Evolutionary conservation across 1,140 invertebrate species (phyloP).

Genomic region (Hycleus phaleratus): DNA sequence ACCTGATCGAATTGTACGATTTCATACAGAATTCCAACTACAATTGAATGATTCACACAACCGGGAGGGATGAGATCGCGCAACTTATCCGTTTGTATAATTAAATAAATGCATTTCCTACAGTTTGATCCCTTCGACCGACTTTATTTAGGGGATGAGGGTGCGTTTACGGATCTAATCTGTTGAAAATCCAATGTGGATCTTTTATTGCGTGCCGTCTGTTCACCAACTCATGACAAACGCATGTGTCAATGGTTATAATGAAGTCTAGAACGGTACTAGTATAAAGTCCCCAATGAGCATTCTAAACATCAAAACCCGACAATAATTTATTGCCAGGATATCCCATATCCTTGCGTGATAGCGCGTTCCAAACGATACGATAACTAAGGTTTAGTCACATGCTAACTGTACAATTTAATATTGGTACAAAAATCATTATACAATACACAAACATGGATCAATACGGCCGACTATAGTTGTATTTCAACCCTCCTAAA

Average conservation of each 20-base stretch:
- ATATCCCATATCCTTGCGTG: slow-evolving; percentile 32
- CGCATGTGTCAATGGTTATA: slow-evolving; percentile 30
- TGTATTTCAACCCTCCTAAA: background rate
- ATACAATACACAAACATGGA: background rate
- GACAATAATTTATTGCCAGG: slow-evolving; percentile 31
- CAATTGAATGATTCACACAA: background rate
- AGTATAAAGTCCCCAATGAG: slow-evolving; percentile 9
- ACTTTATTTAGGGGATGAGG: background rate
- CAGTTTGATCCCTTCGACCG: slow-evolving; percentile 10
- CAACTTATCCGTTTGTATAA: slow-evolving; percentile 21
- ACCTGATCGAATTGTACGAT: too few relatives aligned
- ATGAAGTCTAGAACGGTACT: slow-evolving; percentile 25
- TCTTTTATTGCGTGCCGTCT: slow-evolving; percentile 26
- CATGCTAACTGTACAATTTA: slow-evolving; percentile 11
- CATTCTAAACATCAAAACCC: slow-evolving; percentile 12
- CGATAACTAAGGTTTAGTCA: slow-evolving; percentile 16
- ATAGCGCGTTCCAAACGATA: slow-evolving; percentile 20
- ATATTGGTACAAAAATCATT: slow-evolving; percentile 1
- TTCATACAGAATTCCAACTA: background rate
- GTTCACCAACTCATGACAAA: slow-evolving; percentile 23
- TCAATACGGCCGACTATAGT: background rate
- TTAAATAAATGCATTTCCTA: slow-evolving; percentile 26
- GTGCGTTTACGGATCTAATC: slow-evolving; percentile 18
- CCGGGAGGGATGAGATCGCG: background rate
- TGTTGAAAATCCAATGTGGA: slow-evolving; percentile 19